These are phyloP conservation scores for Chelonus insularis DNA, from an alignment of 1,140 invertebrate species.

Conservation along the genomic window DNA sequence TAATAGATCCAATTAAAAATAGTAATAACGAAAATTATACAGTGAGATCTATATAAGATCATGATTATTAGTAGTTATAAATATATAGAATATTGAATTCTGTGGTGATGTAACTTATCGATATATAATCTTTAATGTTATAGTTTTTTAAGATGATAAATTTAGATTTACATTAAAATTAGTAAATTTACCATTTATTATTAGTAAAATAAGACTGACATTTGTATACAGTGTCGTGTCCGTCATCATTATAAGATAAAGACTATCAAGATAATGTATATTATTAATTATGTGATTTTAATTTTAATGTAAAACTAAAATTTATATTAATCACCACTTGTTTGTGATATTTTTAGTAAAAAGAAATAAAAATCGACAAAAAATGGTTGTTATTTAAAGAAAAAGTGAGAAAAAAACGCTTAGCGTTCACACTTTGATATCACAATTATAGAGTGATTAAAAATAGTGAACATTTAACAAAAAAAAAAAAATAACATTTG, in stretches of 20 bases:
- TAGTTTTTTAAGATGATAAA: slow-evolving; percentile 56
- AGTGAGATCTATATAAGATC: too few relatives aligned
- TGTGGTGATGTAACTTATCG: slow-evolving; percentile 58
- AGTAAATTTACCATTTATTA: slow-evolving; percentile 1
- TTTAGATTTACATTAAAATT: slow-evolving; percentile 31
- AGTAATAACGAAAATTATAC: too few relatives aligned
- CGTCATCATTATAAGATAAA: neutral
- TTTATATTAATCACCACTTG: slow-evolving; percentile 49
- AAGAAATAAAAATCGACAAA: slow-evolving; percentile 35
- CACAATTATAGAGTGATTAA: slow-evolving; percentile 26
- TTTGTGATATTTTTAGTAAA: slow-evolving; percentile 61
- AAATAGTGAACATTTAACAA: slow-evolving; percentile 16
- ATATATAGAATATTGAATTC: too few relatives aligned
- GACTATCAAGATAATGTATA: slow-evolving; percentile 1
- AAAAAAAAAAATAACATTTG: neutral
- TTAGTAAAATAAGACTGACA: neutral
- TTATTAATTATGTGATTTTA: slow-evolving; percentile 1
- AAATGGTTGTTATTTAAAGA: slow-evolving; percentile 55
- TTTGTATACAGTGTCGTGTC: neutral
- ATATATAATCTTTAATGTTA: slow-evolving; percentile 57
- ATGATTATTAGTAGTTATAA: too few relatives aligned
- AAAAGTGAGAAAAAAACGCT: slow-evolving; percentile 34
- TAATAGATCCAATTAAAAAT: too few relatives aligned
- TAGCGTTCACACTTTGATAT: slow-evolving; percentile 50
- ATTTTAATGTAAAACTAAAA: slow-evolving; percentile 34